phyloP scores from a whole-genome alignment of 2,888 invertebrate genomes.

The Buathra laborator region DNA sequence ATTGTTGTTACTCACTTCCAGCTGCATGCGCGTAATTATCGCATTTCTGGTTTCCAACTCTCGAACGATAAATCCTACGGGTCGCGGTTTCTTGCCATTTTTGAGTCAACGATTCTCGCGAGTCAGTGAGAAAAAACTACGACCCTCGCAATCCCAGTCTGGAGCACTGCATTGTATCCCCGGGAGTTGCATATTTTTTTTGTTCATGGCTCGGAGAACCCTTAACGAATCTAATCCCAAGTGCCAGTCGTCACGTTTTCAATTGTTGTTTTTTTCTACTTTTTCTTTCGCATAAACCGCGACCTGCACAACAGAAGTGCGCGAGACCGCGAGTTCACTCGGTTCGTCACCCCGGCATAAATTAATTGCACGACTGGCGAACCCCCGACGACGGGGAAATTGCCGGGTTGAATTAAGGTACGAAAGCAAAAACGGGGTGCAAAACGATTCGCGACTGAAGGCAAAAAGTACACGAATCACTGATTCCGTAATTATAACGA shows the following conservation, averaged over 20 bases:
- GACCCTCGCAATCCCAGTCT: conserved; percentile 12
- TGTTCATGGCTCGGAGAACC: not conserved
- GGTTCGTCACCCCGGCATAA: conserved; percentile 30
- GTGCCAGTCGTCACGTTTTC: conserved; percentile 16
- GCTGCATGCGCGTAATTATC: conserved; percentile 24
- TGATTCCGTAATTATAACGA: not conserved
- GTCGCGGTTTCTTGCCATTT: not conserved
- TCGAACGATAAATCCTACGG: not conserved
- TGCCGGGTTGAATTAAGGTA: not conserved
- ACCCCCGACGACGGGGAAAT: conserved; percentile 13
- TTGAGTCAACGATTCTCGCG: not conserved
- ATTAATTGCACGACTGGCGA: conserved; percentile 40
- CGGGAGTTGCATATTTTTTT: conserved; percentile 17
- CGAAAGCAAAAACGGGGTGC: not conserved
- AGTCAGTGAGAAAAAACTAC: not conserved
- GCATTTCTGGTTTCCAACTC: conserved; percentile 16
- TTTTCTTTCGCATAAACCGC: conserved; percentile 2
- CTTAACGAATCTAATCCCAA: not conserved
- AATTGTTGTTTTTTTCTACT: conserved; percentile 3
- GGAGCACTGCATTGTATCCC: not conserved
- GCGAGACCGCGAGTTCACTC: conserved; percentile 13
- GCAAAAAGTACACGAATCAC: not conserved
- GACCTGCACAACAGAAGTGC: conserved; percentile 24
- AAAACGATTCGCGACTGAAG: not conserved
- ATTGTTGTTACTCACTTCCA: conserved; percentile 29